Evolutionary conservation across 2,797 vertebrate species (phyloP).

Genomic region (Choloepus didactylus): DNA sequence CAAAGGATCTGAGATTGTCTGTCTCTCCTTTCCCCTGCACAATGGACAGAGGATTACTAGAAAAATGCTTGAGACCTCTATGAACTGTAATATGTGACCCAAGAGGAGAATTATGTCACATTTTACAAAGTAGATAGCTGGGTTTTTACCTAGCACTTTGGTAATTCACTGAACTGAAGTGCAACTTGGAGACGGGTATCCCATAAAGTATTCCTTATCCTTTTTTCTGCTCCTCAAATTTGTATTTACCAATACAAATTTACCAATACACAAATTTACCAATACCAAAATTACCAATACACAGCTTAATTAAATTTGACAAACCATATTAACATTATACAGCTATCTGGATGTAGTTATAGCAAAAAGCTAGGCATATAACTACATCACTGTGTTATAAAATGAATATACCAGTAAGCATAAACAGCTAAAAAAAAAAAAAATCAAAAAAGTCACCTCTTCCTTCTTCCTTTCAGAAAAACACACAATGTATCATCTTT

Average conservation of each 20-base stretch:
- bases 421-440: background rate
- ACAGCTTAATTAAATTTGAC: slow-evolving; percentile 8
- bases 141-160: background rate
- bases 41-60: background rate
- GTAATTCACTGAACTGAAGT: background rate
- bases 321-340: background rate
- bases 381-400: background rate
- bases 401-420: background rate
- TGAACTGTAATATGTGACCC: background rate
- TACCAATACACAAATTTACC: too few species aligned
- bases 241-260: slow-evolving; percentile 27
- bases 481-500: background rate
- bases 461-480: slow-evolving; percentile 3
- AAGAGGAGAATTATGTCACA: background rate
- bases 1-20: background rate
- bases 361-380: background rate
- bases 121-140: background rate
- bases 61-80: background rate
- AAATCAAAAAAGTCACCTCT: background rate
- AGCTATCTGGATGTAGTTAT: background rate
- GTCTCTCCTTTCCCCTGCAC: background rate
- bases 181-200: background rate
- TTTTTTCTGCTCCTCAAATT: background rate
- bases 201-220: background rate
- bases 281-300: background rate